phyloP scores from a whole-genome alignment of 2,797 vertebrate species.

The Echeneis naucrates region DNA sequence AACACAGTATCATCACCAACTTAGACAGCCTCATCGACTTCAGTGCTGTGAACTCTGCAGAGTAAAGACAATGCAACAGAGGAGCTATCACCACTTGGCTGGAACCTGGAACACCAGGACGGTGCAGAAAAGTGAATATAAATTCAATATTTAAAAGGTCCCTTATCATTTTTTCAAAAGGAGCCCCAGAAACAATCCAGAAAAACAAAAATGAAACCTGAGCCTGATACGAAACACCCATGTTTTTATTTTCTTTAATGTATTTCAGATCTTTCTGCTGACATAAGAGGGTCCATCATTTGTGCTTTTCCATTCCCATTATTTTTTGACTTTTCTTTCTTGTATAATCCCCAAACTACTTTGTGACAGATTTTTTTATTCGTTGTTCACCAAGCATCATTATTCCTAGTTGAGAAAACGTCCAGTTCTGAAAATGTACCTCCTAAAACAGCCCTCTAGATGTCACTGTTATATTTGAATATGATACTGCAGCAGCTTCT shows the following conservation, averaged over 20 bases:
- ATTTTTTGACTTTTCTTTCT: background rate
- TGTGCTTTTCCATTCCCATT: background rate
- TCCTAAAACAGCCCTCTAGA: constrained; percentile 43
- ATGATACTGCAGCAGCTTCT: background rate
- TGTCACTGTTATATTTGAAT: constrained; percentile 50
- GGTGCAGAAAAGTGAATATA: background rate
- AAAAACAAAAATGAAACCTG: constrained; percentile 9
- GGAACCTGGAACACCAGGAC: background rate
- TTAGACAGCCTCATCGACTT: constrained; percentile 34
- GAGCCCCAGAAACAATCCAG: background rate
- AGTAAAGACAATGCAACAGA: background rate
- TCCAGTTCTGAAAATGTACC: background rate
- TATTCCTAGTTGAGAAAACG: background rate
- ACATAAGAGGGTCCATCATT: background rate
- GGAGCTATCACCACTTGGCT: constrained; percentile 24
- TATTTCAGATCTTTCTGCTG: background rate
- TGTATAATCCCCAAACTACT: background rate
- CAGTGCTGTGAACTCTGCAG: constrained; percentile 9
- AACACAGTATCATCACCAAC: constrained; percentile 7
- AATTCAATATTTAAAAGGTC: background rate
- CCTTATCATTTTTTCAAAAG: background rate
- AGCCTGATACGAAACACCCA: background rate
- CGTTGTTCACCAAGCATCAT: background rate
- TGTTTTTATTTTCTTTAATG: background rate
- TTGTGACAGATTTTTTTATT: background rate